Evolutionary conservation across 2,797 vertebrate species (phyloP).

Genomic region (Rachycentron canadum): DNA sequence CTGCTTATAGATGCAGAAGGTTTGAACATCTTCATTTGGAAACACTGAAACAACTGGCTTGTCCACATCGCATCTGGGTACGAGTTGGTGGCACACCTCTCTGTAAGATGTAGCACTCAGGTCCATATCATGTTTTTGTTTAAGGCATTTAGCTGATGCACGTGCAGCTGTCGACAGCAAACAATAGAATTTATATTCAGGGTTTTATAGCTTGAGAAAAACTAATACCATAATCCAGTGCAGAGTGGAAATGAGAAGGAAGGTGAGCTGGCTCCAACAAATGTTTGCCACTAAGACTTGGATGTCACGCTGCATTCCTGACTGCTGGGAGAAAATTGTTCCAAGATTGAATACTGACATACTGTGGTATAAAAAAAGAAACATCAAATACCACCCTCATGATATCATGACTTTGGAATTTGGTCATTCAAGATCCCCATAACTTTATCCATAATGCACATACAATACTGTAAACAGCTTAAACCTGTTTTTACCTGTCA

Average conservation of each 20-base stretch:
- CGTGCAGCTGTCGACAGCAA: background rate
- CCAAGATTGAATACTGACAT: constrained; percentile 14
- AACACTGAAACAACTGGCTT: background rate
- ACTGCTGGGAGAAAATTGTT: constrained; percentile 35
- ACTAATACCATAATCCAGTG: background rate
- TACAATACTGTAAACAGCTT: background rate
- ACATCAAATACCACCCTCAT: background rate
- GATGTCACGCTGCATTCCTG: constrained; percentile 42
- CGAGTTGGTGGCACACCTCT: background rate
- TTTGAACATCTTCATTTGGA: background rate
- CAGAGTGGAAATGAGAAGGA: constrained; percentile 11
- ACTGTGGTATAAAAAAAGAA: background rate
- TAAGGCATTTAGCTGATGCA: background rate
- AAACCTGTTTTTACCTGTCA: background rate
- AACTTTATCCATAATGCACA: background rate
- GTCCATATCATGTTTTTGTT: background rate
- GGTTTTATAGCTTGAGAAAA: background rate
- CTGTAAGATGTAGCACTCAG: background rate
- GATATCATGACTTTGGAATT: background rate
- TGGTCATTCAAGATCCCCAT: background rate
- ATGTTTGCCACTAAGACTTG: constrained; percentile 36
- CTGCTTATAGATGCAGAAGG: too few relatives aligned
- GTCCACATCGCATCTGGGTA: background rate
- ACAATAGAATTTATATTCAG: background rate
- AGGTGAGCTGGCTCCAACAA: constrained; percentile 8